Conservation (phyloP, 2,888 invertebrate genomes). For the Phyto melanocephala region DNA sequence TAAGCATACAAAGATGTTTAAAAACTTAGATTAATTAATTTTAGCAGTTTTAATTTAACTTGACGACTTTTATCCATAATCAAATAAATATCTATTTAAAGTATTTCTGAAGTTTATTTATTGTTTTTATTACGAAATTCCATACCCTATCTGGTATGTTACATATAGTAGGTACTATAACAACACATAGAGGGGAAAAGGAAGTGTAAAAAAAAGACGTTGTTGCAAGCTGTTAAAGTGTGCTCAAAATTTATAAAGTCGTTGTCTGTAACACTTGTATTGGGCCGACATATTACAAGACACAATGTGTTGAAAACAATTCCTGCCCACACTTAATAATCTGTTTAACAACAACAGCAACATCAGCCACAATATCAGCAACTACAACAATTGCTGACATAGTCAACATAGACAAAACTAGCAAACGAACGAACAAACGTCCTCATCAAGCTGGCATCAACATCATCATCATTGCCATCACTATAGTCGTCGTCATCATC, state of each 20-base stretch:
- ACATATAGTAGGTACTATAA: neutral
- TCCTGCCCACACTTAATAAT: conserved; percentile 65
- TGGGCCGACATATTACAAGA: conserved; percentile 63
- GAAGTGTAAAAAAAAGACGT: conserved; percentile 4
- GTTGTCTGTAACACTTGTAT: conserved; percentile 62
- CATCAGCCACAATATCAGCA: conserved; percentile 59
- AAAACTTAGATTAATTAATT: no score
- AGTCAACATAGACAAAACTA: conserved; percentile 68
- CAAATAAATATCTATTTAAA: neutral
- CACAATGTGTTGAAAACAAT: conserved; percentile 65
- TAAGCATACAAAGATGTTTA: no score
- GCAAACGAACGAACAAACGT: conserved; percentile 23
- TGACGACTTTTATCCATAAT: neutral
- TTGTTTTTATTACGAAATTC: neutral
- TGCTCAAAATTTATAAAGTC: conserved; percentile 61
- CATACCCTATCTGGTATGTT: neutral
- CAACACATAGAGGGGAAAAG: neutral
- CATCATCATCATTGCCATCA: conserved; percentile 30
- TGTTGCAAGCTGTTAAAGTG: conserved; percentile 49
- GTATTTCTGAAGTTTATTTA: neutral
- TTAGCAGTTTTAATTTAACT: neutral
- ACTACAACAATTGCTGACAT: conserved; percentile 70
- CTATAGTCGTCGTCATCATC: conserved; percentile 36
- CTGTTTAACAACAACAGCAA: conserved; percentile 47
- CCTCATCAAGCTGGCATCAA: conserved; percentile 49